phyloP scores from a whole-genome alignment of 2,888 invertebrate genomes.

The Drosophila neonasuta region DNA sequence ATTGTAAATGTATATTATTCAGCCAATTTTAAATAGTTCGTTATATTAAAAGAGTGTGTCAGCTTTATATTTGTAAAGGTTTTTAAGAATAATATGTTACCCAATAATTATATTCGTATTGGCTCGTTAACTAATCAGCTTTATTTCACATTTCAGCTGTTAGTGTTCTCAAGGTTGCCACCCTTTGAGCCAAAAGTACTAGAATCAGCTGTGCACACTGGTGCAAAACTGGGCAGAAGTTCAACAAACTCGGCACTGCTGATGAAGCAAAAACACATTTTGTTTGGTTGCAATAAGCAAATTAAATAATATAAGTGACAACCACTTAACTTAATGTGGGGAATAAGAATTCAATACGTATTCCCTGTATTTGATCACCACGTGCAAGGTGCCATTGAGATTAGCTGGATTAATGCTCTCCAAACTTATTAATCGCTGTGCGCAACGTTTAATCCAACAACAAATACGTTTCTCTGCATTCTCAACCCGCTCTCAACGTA shows the following conservation, averaged over 20 bases:
- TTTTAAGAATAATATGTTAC: too few species aligned
- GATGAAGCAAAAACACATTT: not conserved
- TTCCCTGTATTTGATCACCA: too few species aligned
- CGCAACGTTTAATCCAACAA: constrained; percentile 23
- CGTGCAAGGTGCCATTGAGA: not conserved
- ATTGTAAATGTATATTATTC: too few species aligned
- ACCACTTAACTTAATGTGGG: not conserved
- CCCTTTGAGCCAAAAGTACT: not conserved
- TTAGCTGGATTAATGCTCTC: constrained; percentile 37
- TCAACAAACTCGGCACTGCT: not conserved
- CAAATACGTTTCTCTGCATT: constrained; percentile 4
- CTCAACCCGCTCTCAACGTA: constrained; percentile 33
- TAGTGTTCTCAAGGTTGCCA: not conserved
- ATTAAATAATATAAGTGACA: not conserved
- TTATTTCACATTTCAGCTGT: not conserved
- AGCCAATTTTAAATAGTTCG: too few species aligned
- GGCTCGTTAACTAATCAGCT: too few species aligned
- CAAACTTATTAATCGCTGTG: constrained; percentile 11
- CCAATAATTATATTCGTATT: too few species aligned
- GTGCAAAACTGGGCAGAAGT: not conserved
- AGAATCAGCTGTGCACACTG: not conserved
- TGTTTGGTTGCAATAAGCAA: not conserved
- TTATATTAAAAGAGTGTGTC: too few species aligned
- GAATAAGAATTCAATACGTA: not conserved
- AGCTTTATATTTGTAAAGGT: too few species aligned